Conservation (phyloP, 2,113 vertebrate species). For the Coturnix japonica region DNA sequence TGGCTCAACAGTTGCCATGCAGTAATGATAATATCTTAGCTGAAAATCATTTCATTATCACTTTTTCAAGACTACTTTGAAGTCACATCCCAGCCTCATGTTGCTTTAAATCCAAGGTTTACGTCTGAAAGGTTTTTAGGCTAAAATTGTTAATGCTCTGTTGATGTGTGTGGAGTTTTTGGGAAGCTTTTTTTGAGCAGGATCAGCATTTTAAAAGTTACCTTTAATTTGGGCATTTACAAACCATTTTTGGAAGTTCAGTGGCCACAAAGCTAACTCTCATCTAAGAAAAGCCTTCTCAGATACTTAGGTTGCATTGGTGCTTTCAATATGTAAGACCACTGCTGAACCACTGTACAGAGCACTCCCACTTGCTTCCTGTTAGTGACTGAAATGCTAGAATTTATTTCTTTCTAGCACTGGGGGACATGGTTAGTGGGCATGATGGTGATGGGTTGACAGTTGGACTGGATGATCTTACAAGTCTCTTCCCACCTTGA, state of each 20-base stretch:
- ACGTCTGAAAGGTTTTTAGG: neutral
- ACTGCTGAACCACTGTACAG: neutral
- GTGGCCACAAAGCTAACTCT: neutral
- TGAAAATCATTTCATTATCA: neutral
- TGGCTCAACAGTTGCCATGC: too few relatives aligned
- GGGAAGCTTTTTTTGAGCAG: neutral
- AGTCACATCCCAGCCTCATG: neutral
- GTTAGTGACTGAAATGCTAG: constrained; percentile 32
- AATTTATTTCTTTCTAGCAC: neutral
- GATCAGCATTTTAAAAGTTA: neutral
- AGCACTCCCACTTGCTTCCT: constrained; percentile 12
- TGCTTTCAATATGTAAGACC: neutral
- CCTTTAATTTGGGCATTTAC: neutral
- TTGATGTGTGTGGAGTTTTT: neutral
- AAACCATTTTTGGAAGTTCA: neutral
- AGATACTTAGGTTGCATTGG: neutral
- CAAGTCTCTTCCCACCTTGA: too few relatives aligned
- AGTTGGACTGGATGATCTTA: too few relatives aligned
- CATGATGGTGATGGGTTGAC: too few relatives aligned
- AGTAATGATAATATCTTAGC: neutral
- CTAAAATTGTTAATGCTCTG: neutral
- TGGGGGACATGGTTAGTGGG: too few relatives aligned
- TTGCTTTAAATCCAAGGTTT: neutral
- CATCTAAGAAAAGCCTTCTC: neutral
- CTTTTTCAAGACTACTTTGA: neutral